phyloP scores from a whole-genome alignment of 1,140 invertebrate species.

The Lepidurus apus region DNA sequence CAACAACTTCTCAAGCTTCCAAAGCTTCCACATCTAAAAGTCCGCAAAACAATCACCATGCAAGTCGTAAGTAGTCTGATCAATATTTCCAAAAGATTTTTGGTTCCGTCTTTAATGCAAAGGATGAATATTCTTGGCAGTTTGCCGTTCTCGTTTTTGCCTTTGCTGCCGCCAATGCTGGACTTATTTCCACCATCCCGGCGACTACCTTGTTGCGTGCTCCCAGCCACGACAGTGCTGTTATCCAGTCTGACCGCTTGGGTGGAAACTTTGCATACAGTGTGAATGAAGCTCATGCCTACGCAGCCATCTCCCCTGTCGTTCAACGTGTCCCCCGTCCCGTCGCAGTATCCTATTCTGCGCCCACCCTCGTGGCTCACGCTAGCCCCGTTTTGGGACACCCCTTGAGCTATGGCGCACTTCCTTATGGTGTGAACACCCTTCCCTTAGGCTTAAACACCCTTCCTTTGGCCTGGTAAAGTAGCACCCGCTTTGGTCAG shows the following conservation, averaged over 20 bases:
- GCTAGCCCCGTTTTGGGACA: background rate
- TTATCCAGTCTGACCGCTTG: slow-evolving; percentile 50
- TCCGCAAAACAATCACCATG: slow-evolving; percentile 27
- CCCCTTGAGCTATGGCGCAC: background rate
- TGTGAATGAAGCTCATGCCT: slow-evolving; percentile 51
- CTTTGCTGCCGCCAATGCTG: slow-evolving; percentile 39
- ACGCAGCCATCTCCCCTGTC: slow-evolving; percentile 47
- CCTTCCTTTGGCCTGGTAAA: background rate
- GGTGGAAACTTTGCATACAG: slow-evolving; percentile 55
- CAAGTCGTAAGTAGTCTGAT: slow-evolving; percentile 25
- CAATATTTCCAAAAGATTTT: background rate
- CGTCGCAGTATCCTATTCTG: slow-evolving; percentile 43
- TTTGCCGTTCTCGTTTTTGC: slow-evolving; percentile 37
- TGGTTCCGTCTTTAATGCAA: background rate
- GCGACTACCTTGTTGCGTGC: slow-evolving; percentile 45
- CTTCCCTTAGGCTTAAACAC: background rate
- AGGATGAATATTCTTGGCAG: slow-evolving; percentile 23
- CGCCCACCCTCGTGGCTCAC: slow-evolving; percentile 32
- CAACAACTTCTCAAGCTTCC: background rate
- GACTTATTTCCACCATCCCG: slow-evolving; percentile 34
- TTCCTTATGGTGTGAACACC: background rate
- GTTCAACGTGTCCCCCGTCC: slow-evolving; percentile 44
- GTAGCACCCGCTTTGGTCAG: background rate
- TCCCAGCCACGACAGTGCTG: slow-evolving; percentile 50
- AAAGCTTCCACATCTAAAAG: background rate